Percentiles rank a stretch among this genome's conserved stretches.
Conservation (phyloP, 2,888 invertebrate genomes). For the Drosophila prolongata region DNA sequence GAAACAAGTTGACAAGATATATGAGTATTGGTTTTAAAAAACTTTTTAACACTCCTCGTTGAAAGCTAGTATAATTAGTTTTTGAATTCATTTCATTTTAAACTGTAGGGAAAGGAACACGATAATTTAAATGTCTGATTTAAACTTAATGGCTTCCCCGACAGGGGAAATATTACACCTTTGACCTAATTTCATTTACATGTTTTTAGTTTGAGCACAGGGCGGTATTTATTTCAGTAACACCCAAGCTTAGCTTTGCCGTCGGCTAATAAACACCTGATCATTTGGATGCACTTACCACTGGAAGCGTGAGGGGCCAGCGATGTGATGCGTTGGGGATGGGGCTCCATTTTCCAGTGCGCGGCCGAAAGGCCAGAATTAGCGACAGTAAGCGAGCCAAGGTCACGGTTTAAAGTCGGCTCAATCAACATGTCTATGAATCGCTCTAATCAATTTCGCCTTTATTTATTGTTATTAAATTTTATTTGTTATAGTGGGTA, state of each 20-base stretch:
- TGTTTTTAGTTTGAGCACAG: neutral
- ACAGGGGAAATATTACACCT: neutral
- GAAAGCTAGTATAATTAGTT: too few species aligned
- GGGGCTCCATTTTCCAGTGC: constrained; percentile 84
- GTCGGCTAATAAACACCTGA: constrained; percentile 47
- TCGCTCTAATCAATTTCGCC: constrained; percentile 38
- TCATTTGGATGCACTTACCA: constrained; percentile 73
- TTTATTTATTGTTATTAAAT: constrained; percentile 25
- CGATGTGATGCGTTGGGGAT: constrained; percentile 79
- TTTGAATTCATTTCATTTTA: too few species aligned
- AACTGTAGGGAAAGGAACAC: too few species aligned
- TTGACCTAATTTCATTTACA: neutral
- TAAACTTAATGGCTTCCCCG: neutral
- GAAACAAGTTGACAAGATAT: neutral
- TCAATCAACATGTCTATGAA: constrained; percentile 85
- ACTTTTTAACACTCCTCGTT: too few species aligned
- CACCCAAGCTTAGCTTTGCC: constrained; percentile 26
- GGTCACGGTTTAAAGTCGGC: constrained; percentile 84
- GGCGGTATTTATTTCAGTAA: accelerated
- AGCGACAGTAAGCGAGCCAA: constrained; percentile 84
- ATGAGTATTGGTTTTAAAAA: too few species aligned
- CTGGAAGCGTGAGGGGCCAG: constrained; percentile 79
- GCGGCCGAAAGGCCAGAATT: constrained; percentile 79
- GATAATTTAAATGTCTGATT: neutral
- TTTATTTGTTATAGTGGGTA: neutral